Evolutionary conservation across 2,888 invertebrate species (phyloP).

Genomic region (Serrognathus titanus): DNA sequence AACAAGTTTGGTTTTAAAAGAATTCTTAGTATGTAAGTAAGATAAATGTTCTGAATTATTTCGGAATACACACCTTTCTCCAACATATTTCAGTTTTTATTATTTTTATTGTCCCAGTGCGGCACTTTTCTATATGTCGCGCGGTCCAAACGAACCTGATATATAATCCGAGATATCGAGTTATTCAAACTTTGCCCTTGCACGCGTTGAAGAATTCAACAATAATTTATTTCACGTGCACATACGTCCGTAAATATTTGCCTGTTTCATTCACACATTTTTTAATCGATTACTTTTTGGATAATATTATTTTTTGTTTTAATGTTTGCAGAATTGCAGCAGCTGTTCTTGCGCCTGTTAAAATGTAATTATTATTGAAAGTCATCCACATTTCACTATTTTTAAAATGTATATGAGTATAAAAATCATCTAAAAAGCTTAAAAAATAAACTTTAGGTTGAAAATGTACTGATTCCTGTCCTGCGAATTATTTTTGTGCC

Average conservation of each 20-base stretch:
- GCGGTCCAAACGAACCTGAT: constrained; percentile 14
- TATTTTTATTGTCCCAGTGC: constrained; percentile 14
- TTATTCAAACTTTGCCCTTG: constrained; percentile 19
- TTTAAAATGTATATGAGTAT: too few relatives aligned
- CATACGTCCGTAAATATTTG: constrained; percentile 12
- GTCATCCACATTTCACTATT: too few relatives aligned
- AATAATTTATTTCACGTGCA: constrained; percentile 19
- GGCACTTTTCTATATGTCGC: constrained; percentile 11
- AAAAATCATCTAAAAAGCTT: too few relatives aligned
- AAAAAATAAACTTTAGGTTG: too few relatives aligned
- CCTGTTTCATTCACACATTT: constrained; percentile 3
- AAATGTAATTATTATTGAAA: too few relatives aligned
- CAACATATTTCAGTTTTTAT: constrained; percentile 19
- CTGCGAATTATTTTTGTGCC: too few relatives aligned
- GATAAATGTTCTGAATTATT: constrained; percentile 29
- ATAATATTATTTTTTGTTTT: too few relatives aligned
- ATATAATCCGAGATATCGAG: constrained; percentile 20
- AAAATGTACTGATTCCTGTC: too few relatives aligned
- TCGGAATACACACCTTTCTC: constrained; percentile 23
- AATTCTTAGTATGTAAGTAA: constrained; percentile 26
- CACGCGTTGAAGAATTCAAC: constrained; percentile 15
- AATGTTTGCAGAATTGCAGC: too few relatives aligned
- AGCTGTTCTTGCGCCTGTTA: too few relatives aligned
- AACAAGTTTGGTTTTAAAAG: constrained; percentile 22
- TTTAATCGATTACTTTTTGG: too few relatives aligned